phyloP scores from a whole-genome alignment of 1,140 invertebrate genomes.

The Pectinophora gossypiella region DNA sequence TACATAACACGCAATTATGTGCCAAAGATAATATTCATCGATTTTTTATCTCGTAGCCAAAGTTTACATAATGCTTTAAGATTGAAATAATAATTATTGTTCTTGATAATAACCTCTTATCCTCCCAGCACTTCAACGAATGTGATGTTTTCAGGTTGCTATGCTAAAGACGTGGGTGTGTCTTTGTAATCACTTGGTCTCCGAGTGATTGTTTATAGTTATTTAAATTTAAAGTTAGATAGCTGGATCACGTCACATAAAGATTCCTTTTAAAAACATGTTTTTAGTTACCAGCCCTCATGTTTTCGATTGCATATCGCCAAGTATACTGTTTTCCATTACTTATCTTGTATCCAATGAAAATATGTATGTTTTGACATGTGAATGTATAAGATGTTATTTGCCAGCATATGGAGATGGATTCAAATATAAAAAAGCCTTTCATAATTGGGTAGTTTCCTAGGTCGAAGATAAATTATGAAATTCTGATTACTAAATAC shows the following conservation, averaged over 20 bases:
- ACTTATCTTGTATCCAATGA: conserved; percentile 66
- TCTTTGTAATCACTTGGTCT: conserved; percentile 44
- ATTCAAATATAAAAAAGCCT: too few relatives aligned
- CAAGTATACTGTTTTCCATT: conserved; percentile 51
- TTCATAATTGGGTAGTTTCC: too few relatives aligned
- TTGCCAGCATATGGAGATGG: conserved; percentile 12
- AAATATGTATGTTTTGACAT: conserved; percentile 54
- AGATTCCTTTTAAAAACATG: conserved; percentile 53
- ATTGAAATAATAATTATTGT: too few relatives aligned
- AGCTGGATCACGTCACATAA: conserved; percentile 39
- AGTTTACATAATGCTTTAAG: too few relatives aligned
- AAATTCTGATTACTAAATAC: too few relatives aligned
- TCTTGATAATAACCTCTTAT: too few relatives aligned
- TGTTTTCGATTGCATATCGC: conserved; percentile 61
- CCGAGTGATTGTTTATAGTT: conserved; percentile 28
- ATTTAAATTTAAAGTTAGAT: conserved; percentile 22
- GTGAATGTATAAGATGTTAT: conserved; percentile 37
- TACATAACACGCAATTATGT: too few relatives aligned
- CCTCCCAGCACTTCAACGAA: too few relatives aligned
- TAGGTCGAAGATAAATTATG: too few relatives aligned
- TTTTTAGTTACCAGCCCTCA: conserved; percentile 47
- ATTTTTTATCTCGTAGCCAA: too few relatives aligned
- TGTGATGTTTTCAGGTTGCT: conserved; percentile 32
- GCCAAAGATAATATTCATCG: too few relatives aligned
- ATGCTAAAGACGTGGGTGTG: conserved; percentile 60